A percentile compares a stretch with the other conserved stretches of the same genome.
Evolutionary conservation across 1,140 invertebrate genomes (phyloP).

Genomic region (Carposina sasakii): DNA sequence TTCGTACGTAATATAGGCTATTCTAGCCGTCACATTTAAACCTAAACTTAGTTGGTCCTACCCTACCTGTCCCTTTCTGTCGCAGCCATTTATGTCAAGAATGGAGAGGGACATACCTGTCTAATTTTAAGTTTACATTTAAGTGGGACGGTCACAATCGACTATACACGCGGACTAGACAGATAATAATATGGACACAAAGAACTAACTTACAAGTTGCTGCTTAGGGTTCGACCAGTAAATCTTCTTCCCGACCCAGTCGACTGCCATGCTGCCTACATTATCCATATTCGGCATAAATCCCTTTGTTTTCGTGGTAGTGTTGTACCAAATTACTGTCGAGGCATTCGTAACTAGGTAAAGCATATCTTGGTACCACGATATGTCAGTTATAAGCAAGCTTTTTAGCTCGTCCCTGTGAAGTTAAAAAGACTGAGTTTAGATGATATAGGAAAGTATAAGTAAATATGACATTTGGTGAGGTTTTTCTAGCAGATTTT

Average conservation of each 20-base stretch:
- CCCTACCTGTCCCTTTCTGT: no score
- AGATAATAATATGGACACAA: no score
- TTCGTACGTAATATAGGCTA: no score
- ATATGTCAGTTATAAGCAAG: constrained; percentile 77
- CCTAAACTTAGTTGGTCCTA: no score
- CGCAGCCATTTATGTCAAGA: no score
- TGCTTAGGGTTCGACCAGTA: constrained; percentile 93
- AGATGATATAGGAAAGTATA: constrained; percentile 6
- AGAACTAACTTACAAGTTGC: constrained; percentile 81
- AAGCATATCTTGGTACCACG: constrained; percentile 79
- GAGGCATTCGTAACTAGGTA: constrained; percentile 85
- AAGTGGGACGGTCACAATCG: no score
- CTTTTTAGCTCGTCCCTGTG: constrained; percentile 69
- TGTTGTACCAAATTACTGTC: constrained; percentile 80
- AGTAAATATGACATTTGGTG: no score
- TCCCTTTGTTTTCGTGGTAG: constrained; percentile 73
- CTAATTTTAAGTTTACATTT: no score
- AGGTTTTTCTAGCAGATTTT: no score
- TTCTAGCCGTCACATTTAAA: no score
- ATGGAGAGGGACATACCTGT: no score
- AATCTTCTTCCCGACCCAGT: constrained; percentile 90
- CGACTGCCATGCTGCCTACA: constrained; percentile 86
- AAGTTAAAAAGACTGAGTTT: constrained; percentile 42
- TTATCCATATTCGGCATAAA: constrained; percentile 77
- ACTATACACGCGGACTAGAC: no score